These are phyloP conservation scores for Fundulus diaphanus DNA, from an alignment of 2,797 vertebrate genomes.

Conservation along the genomic window DNA sequence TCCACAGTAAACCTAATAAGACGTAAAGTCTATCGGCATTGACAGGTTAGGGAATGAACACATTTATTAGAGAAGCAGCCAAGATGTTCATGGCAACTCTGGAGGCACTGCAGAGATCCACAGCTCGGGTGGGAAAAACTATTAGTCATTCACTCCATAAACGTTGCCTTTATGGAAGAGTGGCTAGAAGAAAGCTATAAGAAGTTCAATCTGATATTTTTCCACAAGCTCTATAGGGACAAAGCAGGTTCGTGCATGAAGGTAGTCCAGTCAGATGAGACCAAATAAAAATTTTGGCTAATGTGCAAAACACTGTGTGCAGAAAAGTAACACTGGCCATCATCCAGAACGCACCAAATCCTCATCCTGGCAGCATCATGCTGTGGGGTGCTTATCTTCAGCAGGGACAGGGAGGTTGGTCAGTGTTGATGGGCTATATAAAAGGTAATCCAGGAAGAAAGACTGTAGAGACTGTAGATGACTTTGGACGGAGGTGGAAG, in stretches of 20 bases:
- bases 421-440: background rate
- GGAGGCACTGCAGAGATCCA: background rate
- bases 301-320: background rate
- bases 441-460: background rate
- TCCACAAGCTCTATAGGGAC: background rate
- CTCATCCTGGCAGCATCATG: background rate
- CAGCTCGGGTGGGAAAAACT: background rate
- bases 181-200: background rate
- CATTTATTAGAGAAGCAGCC: background rate
- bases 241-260: background rate
- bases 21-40: too few relatives aligned
- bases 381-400: background rate
- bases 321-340: background rate
- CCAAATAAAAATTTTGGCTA: background rate
- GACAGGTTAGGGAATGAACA: background rate
- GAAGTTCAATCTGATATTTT: background rate
- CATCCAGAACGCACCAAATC: background rate
- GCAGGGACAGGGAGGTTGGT: background rate
- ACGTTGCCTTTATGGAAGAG: background rate
- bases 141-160: background rate
- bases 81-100: background rate
- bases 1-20: too few relatives aligned
- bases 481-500: background rate
- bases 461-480: background rate
- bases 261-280: background rate